Base-by-base conservation (phyloP, 1,140 invertebrate genomes). In the Neodiprion lecontei region DNA sequence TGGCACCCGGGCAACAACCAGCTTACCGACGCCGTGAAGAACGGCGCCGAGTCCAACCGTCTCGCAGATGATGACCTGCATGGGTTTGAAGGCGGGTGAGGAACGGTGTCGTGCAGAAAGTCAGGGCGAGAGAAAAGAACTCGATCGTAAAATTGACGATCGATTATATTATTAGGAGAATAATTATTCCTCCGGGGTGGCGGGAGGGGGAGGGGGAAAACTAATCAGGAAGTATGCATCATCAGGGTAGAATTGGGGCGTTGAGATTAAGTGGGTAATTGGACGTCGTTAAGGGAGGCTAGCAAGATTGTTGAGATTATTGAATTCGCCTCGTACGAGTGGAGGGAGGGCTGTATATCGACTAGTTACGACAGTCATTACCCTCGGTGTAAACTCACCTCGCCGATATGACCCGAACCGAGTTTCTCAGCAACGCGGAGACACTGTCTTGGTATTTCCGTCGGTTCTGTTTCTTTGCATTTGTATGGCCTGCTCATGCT, bases 361-460 rank as follows among this genome's bases (percentile, higher is more conserved):
- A n/a, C 65, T 17, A 17, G 28, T 40, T 40, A 40, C 28, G 28
- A 40, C 28, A 74, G 73, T 79, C 72, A 77, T 74, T 5, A 40
- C 1, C 67, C 10, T 74, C 47, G 28, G 70, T 78, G 49, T 28
- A 72, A 74, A 77, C 75, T 82, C 87, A 95, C 93, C 89, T 95
- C 94, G 83, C 94, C 94, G 77, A 93, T 92, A 81, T 93, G 92
- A 79, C 93, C 92, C 74, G 92, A 91, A 68, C 94, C 94, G 67
- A 95, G 88, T 82, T 92, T 93, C 83, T 95, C 93, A 73, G 94
- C 87, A 75, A 93, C 91, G 76, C 91, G 88, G 49, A 95, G 88
- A 82, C 91, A 92, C 79, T 92, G 91, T 74, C 92, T 85, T 11
- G 93, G 92, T 82, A 95, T 92, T 84, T 88, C 90, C 78, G 85